Base-by-base conservation (phyloP, 1,140 invertebrate species). In the Pachyrhynchus sulphureomaculatus region DNA sequence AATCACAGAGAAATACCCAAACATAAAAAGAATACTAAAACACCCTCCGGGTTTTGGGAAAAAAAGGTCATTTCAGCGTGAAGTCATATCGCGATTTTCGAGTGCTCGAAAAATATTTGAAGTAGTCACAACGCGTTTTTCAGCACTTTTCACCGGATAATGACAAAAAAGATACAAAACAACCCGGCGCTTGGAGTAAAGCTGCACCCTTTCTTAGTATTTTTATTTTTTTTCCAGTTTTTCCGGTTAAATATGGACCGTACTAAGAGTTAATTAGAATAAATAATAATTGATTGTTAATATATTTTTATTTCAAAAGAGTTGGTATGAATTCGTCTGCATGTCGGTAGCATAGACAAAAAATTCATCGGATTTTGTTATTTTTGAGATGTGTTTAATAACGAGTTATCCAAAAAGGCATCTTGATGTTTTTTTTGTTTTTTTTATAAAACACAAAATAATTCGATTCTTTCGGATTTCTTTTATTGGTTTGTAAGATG, bases 141-240 rank as follows among this genome's bases (percentile, higher is more conserved):
- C 36, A 52, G 48, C 55, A 58, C 55, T 58, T 52, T 53, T 61
- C 58, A 61, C 47, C 48, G 58, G 58, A 58, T 61, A 61, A 61
- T 61, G 58, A 61, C 48, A 53, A 61, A 61, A 61, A 61, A 61
- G 48, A 61, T 53, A 61, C 49, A 61, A 61, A 61, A 61, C 48
- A 53, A 44, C 47, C 47, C 12, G 4, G 54, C 54, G 54, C 55
- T 24, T 20, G 55, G 42, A 58, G 39, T 48, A 58, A 58, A 58
- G 47, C 24, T 51, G 57, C 58, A 24, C 53, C 18, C 37, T 41
- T 54, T 54, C 53, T 56, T 56, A 24, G 26, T 12, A 24, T 23
- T 58, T 58, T 48, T 36, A 37, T 58, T 58, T 48, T 36, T 42
- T 55, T 56, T 17, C 12, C 24, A 29, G 29, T 6, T 29, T 29